These are phyloP conservation scores for Oppia nitens DNA, from an alignment of 1,140 invertebrate species.

Conservation along the genomic window DNA sequence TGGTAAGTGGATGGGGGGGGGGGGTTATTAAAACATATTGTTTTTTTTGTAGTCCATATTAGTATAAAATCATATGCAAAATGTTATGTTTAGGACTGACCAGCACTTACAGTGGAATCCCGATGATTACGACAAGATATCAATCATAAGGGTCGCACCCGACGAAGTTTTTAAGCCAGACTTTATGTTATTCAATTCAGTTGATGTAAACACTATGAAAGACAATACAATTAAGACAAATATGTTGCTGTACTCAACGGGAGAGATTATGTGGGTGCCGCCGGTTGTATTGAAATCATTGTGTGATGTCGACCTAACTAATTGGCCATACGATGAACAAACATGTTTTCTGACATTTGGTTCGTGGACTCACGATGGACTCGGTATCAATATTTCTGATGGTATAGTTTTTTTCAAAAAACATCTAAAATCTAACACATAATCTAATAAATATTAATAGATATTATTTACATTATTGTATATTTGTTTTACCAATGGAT, in stretches of 20 bases:
- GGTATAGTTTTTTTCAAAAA: not conserved
- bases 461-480: not conserved
- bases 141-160: constrained; percentile 80
- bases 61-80: not conserved
- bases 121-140: constrained; percentile 77
- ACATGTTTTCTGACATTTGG: constrained; percentile 91
- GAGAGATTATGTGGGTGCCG: constrained; percentile 41
- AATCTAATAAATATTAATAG: not conserved
- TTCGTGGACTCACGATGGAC: constrained; percentile 92
- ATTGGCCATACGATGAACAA: constrained; percentile 94
- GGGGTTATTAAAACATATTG: not conserved
- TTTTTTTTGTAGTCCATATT: not conserved
- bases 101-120: constrained; percentile 88
- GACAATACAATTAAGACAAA: constrained; percentile 43
- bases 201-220: not conserved
- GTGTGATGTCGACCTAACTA: constrained; percentile 83
- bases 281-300: constrained; percentile 93
- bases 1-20: not conserved
- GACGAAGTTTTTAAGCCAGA: constrained; percentile 40
- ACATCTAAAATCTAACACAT: no score
- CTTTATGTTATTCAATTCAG: constrained; percentile 10
- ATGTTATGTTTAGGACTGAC: constrained; percentile 32
- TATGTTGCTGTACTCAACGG: constrained; percentile 71
- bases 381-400: constrained; percentile 4
- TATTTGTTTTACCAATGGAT: not conserved